These are phyloP conservation scores for Drosophila ercepeae DNA, from an alignment of 1,140 invertebrate species.

Conservation along the genomic window DNA sequence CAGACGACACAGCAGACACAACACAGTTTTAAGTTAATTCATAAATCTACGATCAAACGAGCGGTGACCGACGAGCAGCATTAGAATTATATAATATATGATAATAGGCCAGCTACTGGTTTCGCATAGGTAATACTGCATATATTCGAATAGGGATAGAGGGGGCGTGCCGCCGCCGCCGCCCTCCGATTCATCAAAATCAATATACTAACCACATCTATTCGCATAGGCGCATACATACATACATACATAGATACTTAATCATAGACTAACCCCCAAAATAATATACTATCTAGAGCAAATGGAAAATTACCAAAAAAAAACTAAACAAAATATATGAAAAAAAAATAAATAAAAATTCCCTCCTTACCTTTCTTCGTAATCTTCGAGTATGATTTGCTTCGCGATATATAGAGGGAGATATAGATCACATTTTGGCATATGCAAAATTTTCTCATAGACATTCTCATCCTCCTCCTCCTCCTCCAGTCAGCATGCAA, in stretches of 20 bases:
- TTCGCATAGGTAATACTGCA: conserved; percentile 52
- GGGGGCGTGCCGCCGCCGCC: neutral
- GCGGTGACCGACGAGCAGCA: conserved; percentile 16
- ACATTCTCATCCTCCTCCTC: conserved; percentile 23
- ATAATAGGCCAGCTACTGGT: conserved; percentile 72
- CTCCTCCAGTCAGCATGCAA: conserved; percentile 34
- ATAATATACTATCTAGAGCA: conserved; percentile 38
- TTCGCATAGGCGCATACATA: conserved; percentile 37
- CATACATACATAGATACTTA: conserved; percentile 45
- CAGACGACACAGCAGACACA: conserved; percentile 32
- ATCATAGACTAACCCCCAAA: conserved; percentile 36
- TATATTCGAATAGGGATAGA: conserved; percentile 17
- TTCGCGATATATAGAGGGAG: conserved; percentile 21
- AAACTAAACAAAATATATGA: neutral
- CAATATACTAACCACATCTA: conserved; percentile 47
- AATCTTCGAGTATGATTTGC: conserved; percentile 37
- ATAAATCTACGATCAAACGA: conserved; percentile 20
- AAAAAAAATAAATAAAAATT: conserved; percentile 2
- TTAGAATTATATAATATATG: conserved; percentile 33
- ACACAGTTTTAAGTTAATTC: conserved; percentile 33
- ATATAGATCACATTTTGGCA: conserved; percentile 17
- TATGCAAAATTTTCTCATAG: conserved; percentile 33
- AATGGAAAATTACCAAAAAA: conserved; percentile 23
- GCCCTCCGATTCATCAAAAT: conserved; percentile 17
- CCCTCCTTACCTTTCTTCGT: conserved; percentile 17